phyloP scores from a whole-genome alignment of 1,140 invertebrate species.

The Glomeris maerens region DNA sequence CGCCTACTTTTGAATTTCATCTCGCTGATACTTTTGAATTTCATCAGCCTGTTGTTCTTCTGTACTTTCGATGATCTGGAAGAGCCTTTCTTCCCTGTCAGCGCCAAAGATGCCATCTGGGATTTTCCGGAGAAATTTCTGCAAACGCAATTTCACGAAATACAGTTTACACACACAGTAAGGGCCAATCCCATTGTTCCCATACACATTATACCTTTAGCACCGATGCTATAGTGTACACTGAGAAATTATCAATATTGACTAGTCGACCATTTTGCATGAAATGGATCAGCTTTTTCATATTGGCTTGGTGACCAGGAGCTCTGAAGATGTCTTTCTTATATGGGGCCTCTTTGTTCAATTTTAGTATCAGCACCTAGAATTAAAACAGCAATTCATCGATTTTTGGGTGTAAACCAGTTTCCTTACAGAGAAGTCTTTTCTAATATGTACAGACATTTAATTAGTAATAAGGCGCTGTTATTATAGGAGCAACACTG shows the following conservation, averaged over 20 bases:
- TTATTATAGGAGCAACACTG: no score
- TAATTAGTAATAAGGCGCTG: no score
- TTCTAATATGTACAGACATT: no score
- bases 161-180: neutral
- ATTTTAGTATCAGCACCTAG: slow-evolving; percentile 75
- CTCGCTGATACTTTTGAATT: slow-evolving; percentile 61
- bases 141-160: slow-evolving; percentile 17
- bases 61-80: slow-evolving; percentile 79
- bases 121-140: slow-evolving; percentile 85
- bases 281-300: slow-evolving; percentile 92
- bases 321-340: slow-evolving; percentile 87
- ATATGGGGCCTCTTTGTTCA: slow-evolving; percentile 85
- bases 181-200: neutral
- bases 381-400: no score
- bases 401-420: no score
- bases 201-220: slow-evolving; percentile 47
- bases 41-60: no score
- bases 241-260: slow-evolving; percentile 95
- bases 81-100: slow-evolving; percentile 76
- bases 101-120: slow-evolving; percentile 88
- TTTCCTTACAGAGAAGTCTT: no score
- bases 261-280: slow-evolving; percentile 83
- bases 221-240: slow-evolving; percentile 96
- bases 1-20: slow-evolving; percentile 75
- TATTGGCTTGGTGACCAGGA: slow-evolving; percentile 83